Evolutionary conservation across 2,888 invertebrate genomes (phyloP).

Genomic region (Coleophora flavipennella): DNA sequence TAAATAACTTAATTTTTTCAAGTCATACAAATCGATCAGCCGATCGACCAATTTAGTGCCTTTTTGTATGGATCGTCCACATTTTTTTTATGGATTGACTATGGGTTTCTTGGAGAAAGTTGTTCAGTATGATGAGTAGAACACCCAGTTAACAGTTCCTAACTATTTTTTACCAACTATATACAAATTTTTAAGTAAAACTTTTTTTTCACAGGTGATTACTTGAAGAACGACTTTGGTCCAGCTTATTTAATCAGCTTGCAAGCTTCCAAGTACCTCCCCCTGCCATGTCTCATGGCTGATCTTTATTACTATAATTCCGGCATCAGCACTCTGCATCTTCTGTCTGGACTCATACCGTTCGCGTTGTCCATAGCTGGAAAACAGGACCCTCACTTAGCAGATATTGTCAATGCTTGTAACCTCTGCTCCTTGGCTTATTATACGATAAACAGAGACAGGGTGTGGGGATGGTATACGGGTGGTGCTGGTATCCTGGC

Average conservation of each 20-base stretch:
- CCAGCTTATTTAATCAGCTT: not conserved
- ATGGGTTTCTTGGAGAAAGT: no score
- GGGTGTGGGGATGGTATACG: not conserved
- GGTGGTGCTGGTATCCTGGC: not conserved
- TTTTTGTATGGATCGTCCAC: no score
- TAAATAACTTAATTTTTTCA: no score
- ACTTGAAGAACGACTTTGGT: not conserved
- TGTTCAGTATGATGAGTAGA: no score
- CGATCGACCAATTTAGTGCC: no score
- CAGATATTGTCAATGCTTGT: not conserved
- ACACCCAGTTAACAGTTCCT: no score
- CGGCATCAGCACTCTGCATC: not conserved
- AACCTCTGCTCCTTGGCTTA: not conserved
- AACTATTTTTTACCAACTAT: no score
- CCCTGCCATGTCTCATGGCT: not conserved
- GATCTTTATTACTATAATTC: not conserved
- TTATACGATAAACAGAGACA: not conserved
- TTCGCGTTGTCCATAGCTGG: not conserved
- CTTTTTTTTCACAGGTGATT: no score
- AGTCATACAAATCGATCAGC: no score
- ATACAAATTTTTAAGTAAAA: no score
- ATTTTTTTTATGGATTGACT: no score
- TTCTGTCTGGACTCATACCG: not conserved
- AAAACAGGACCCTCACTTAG: no score
- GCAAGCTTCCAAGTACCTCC: not conserved